Evolutionary conservation across 2,888 invertebrate genomes (phyloP).

Genomic region (Spodoptera picta): DNA sequence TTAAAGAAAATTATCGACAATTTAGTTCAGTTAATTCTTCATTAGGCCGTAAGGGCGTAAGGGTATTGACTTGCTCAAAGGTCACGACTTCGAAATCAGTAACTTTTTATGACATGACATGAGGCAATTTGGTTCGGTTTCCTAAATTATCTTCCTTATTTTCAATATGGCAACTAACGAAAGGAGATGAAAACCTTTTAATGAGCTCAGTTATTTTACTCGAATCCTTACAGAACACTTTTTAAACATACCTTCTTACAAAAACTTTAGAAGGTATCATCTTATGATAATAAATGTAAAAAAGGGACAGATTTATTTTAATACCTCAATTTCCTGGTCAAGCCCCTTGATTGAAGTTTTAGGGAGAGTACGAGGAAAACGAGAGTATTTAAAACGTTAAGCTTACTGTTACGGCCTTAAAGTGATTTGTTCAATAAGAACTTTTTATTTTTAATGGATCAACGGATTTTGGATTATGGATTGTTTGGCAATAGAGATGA

Average conservation of each 20-base stretch:
- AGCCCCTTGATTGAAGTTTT: constrained; percentile 1
- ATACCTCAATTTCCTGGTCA: background rate
- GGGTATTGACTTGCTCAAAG: constrained; percentile 2
- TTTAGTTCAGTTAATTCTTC: background rate
- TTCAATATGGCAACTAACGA: background rate
- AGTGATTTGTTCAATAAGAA: constrained; percentile 69
- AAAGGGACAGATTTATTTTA: no score
- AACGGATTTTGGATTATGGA: no score
- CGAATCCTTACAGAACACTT: no score
- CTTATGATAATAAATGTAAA: no score
- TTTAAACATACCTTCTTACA: no score
- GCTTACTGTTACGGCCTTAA: constrained; percentile 78
- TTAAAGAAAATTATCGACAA: constrained; percentile 1
- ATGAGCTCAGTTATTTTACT: no score
- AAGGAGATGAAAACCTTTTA: no score
- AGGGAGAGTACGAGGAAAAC: constrained; percentile 7
- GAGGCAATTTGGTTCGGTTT: background rate
- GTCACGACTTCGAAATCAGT: constrained; percentile 10
- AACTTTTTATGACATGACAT: background rate
- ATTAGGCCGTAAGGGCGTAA: constrained; percentile 1
- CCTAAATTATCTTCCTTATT: background rate
- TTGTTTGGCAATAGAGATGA: no score
- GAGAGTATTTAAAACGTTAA: constrained; percentile 12
- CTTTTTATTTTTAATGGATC: constrained; percentile 57
- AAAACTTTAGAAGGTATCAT: no score